Evolutionary conservation across 2,797 vertebrate genomes (phyloP), one percentile per base, ranked within the genome.

Genomic region (Oreochromis grahami): DNA sequence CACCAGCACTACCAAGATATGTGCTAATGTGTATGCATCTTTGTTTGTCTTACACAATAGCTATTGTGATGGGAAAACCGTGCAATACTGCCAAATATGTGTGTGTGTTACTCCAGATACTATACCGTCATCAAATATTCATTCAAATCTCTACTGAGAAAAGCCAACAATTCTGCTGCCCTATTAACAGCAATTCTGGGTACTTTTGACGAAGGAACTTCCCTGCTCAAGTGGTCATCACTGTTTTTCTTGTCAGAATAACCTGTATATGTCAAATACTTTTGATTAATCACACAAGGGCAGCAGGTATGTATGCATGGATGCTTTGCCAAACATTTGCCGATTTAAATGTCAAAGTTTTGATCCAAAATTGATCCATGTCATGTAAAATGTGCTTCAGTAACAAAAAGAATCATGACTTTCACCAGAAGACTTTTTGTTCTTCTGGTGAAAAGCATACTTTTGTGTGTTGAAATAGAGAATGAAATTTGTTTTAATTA

Each of bases 271-370:
- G 87, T 90, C 86, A 89, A 41, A 89, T 82, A 88, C 79, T 84
- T 92, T 87, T 93, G 93, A 94, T 92, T 87, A 90, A 91, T 91
- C 77, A 60, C 90, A 24, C 36, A 4, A 29, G 85, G 76, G 76
- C 81, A 84, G 88, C 60, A 85, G 84, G 63, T 63, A 87, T 60
- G 78, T 83, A 70, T 53, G 78, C 63, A 58, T 15, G 34, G 70
- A 29, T 84, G 87, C 78, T 87, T 82, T 81, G 52, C 76, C 65
- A 83, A 91, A 86, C 74, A 32, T 86, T 72, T 79, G 65, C 77
- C 82, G 81, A 85, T 79, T 90, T 89, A 78, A 88, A 86, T 86
- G 90, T 92, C 89, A 85, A 32, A 51, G 36, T 58, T 86, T 88
- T 86, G 78, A 89, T 88, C 76, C 84, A 76, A 85, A 90, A 88